Evolutionary conservation across 2,888 invertebrate genomes (phyloP), one percentile per base, ranked within the genome.

Genomic region (Leptopilina drosophilae): DNA sequence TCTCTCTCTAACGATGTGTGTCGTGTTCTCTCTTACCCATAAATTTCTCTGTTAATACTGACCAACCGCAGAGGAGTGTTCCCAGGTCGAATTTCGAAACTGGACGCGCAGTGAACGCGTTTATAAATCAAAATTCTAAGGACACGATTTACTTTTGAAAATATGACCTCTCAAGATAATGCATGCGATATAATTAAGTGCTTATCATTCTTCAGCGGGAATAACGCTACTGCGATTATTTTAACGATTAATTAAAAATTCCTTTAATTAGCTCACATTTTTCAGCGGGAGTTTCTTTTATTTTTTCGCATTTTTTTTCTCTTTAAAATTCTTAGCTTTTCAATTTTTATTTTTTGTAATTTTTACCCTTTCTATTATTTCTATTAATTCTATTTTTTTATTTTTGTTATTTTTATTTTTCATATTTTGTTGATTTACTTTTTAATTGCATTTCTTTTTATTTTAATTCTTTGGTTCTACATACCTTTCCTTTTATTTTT

Each of bases 11-110:
- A 8, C 42, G 42, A 33, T 42, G 42, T 42, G 42, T 42, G 42
- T 42, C 49, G 69, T 73, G 69, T 69, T 53, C 53, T 56, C 53
- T 73, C 20, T 12, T 49, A 46, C 26, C 53, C 69, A 73, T 73
- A 73, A 73, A 73, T 73, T 73, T 33, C 69, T 56, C 12, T 73
- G 69, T 33, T 62, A 64, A 64, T 64, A 69, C 69, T 73, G 69
- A 73, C 69, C 69, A 56, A 56, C 69, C 56, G n/a, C 53, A 73
- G 64, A 64, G 69, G 42, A 67, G 67, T 73, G 53, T 42, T 42
- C 7, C 69, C 33, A 56, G 69, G 69, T 73, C 56, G 53, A 73
- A 56, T 73, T 73, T 56, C 69, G 33, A 56, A 73, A 73, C 69
- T 73, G 69, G 53, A 73, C 33, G 69, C 69, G 26, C 42, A 33